Conservation (phyloP, 1,140 invertebrate genomes). For the Diachasma alloeum region DNA sequence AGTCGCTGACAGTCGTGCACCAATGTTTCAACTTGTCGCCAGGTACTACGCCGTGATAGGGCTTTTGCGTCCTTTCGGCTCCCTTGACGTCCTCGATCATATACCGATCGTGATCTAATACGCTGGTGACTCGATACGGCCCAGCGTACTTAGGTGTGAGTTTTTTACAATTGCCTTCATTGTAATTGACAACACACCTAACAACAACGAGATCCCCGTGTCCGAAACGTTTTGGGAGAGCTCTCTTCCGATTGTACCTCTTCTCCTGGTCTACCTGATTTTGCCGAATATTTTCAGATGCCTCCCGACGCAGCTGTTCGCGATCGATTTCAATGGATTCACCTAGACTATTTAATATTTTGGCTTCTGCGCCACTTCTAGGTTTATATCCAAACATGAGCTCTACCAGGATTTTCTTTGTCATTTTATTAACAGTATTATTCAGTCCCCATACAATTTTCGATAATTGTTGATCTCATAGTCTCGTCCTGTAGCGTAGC, state of each 20-base stretch:
- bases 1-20: conserved; percentile 17
- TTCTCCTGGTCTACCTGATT: conserved; percentile 13
- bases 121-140: conserved; percentile 37
- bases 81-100: conserved; percentile 38
- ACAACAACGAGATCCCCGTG: conserved; percentile 11
- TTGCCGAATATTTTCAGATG: conserved; percentile 9
- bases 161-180: conserved; percentile 27
- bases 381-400: conserved; percentile 13
- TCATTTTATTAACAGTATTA: conserved; percentile 18
- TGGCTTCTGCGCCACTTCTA: not conserved
- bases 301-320: not conserved
- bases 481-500: too few relatives aligned
- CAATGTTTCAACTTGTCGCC: conserved; percentile 35
- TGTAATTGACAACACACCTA: not conserved
- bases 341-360: conserved; percentile 20
- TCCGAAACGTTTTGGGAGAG: conserved; percentile 9
- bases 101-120: conserved; percentile 36
- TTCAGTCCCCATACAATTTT: conserved; percentile 32
- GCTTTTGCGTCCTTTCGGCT: conserved; percentile 31
- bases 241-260: conserved; percentile 18
- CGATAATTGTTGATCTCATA: conserved; percentile 30
- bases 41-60: conserved; percentile 36
- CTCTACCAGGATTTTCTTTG: conserved; percentile 10
- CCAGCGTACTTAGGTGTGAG: conserved; percentile 37
- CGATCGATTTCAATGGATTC: not conserved